These are phyloP conservation scores for Setipinna tenuifilis DNA, from an alignment of 2,797 vertebrate species.

Conservation along the genomic window DNA sequence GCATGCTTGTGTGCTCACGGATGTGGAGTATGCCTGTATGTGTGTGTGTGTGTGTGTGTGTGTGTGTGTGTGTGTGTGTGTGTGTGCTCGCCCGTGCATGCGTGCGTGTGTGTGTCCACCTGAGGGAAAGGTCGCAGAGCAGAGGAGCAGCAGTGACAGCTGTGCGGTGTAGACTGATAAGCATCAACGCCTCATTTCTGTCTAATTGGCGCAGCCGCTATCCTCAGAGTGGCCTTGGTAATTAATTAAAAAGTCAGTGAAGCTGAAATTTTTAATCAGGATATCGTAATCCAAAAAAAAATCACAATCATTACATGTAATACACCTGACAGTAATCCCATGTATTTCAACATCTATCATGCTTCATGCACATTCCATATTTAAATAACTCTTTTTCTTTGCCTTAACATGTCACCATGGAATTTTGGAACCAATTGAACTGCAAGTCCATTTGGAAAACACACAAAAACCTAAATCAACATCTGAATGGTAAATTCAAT, in stretches of 20 bases:
- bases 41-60: neutral
- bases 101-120: constrained; percentile 50
- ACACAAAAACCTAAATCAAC: neutral
- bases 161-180: constrained; percentile 73
- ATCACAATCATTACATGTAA: constrained; percentile 72
- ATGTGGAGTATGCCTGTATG: neutral
- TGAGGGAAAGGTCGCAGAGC: constrained; percentile 68
- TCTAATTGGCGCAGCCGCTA: constrained; percentile 75
- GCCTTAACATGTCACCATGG: neutral
- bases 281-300: constrained; percentile 67
- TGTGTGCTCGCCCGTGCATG: neutral
- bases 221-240: constrained; percentile 77
- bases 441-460: neutral
- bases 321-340: constrained; percentile 67
- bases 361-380: constrained; percentile 12
- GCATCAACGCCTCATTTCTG: constrained; percentile 75
- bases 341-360: constrained; percentile 13
- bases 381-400: neutral
- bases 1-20: neutral
- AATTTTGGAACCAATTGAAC: neutral
- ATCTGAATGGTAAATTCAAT: neutral
- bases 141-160: constrained; percentile 68
- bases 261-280: constrained; percentile 84
- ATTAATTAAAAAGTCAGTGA: constrained; percentile 82
- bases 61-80: neutral